A percentile compares a stretch with the other conserved stretches of the same genome.
Evolutionary conservation across 2,113 vertebrate species (phyloP).

Genomic region (Caretta caretta): DNA sequence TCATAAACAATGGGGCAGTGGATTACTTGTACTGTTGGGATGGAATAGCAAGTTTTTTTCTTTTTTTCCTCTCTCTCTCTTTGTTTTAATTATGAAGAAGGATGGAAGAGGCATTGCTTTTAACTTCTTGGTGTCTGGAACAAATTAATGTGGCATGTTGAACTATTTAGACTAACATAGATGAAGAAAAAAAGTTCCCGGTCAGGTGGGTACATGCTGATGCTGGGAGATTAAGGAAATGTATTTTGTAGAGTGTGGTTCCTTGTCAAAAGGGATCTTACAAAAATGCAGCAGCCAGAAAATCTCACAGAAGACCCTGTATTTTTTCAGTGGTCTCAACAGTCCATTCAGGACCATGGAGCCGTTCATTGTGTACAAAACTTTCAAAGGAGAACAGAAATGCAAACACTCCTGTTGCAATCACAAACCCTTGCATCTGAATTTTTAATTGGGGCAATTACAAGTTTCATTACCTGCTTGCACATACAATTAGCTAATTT

Average conservation of each 20-base stretch:
- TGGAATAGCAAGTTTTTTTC: not conserved
- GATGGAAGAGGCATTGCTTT: not conserved
- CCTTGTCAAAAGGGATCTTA: rapidly evolving
- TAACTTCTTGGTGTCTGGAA: slow-evolving; percentile 3
- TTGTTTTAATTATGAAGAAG: slow-evolving; percentile 9
- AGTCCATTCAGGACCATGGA: not conserved
- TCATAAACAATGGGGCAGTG: not conserved
- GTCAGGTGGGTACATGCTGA: not conserved
- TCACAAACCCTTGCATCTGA: not conserved
- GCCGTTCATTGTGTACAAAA: not conserved
- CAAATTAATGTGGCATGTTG: not conserved
- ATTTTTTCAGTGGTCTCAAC: not conserved
- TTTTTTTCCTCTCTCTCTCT: not conserved
- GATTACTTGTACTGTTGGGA: not conserved
- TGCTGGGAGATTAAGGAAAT: not conserved
- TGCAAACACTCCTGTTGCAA: not conserved
- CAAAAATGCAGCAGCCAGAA: not conserved
- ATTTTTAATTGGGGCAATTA: not conserved
- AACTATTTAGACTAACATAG: not conserved
- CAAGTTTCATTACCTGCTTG: not conserved
- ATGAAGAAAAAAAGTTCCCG: not conserved
- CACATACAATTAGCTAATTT: not conserved
- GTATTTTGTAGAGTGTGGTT: not conserved
- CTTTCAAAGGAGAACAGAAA: not conserved
- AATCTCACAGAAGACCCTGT: rapidly evolving